These are phyloP conservation scores for Hydrotaea cyrtoneurina DNA, from an alignment of 2,888 invertebrate genomes.

Conservation along the genomic window DNA sequence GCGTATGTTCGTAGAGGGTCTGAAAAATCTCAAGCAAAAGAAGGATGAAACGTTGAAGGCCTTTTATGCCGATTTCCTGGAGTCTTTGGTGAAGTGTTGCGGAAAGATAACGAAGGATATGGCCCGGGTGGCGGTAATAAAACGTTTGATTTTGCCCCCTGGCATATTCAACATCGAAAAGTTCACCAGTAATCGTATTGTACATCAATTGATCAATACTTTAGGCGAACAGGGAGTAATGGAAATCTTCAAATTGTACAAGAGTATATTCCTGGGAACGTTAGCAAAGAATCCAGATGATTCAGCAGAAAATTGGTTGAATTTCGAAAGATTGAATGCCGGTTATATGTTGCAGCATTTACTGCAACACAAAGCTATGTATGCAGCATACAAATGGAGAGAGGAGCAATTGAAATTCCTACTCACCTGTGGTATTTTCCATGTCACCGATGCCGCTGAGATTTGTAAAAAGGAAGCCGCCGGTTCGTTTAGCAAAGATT, in stretches of 20 bases:
- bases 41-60: constrained; percentile 76
- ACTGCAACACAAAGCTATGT: constrained; percentile 78
- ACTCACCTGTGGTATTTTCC: constrained; percentile 85
- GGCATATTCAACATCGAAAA: constrained; percentile 89
- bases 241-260: constrained; percentile 84
- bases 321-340: constrained; percentile 86
- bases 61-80: constrained; percentile 79
- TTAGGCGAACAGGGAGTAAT: constrained; percentile 84
- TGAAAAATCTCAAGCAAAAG: constrained; percentile 81
- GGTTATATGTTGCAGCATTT: constrained; percentile 83
- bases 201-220: constrained; percentile 85
- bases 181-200: constrained; percentile 85
- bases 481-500: constrained; percentile 80
- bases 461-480: constrained; percentile 76
- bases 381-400: constrained; percentile 83
- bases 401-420: constrained; percentile 85
- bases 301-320: constrained; percentile 83
- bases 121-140: constrained; percentile 83
- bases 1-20: constrained; percentile 84
- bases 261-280: constrained; percentile 83
- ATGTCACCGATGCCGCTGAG: constrained; percentile 81
- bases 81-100: constrained; percentile 83
- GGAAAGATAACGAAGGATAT: constrained; percentile 82
- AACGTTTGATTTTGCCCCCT: constrained; percentile 85
- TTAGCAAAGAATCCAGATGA: constrained; percentile 81